These are phyloP conservation scores for Bursaphelenchus okinawaensis DNA, from an alignment of 2,888 invertebrate species.

Conservation along the genomic window DNA sequence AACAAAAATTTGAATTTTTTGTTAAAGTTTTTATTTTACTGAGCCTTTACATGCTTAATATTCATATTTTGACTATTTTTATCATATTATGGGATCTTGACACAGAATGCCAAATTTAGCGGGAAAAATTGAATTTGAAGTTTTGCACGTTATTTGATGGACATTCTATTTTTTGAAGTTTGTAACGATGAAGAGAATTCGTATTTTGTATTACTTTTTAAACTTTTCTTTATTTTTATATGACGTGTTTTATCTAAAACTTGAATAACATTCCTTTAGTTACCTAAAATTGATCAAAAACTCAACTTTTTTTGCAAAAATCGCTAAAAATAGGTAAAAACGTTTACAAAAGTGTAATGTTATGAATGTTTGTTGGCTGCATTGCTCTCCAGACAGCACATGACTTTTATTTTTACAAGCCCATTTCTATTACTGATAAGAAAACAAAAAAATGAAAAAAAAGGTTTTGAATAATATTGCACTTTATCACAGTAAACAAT, in stretches of 20 bases:
- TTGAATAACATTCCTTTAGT: no score
- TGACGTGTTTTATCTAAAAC: no score
- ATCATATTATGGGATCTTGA: not conserved
- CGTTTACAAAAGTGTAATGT: no score
- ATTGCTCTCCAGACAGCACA: constrained; percentile 8
- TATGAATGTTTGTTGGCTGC: no score
- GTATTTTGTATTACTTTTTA: no score
- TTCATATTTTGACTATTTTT: not conserved
- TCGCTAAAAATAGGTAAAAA: no score
- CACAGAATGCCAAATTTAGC: constrained; percentile 14
- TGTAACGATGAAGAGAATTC: no score
- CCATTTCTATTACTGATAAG: not conserved
- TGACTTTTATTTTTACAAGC: not conserved
- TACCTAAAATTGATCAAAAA: no score
- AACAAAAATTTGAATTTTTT: no score
- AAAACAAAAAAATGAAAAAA: not conserved
- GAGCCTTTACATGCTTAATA: not conserved
- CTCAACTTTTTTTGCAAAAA: no score
- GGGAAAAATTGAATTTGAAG: constrained; percentile 10
- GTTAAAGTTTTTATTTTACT: not conserved
- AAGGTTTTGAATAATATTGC: not conserved
- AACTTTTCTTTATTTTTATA: no score
- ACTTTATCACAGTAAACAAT: no score
- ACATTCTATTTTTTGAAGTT: constrained; percentile 13
- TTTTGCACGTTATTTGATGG: not conserved